Evolutionary conservation across 2,113 vertebrate genomes (phyloP).

Genomic region (Bubo bubo): DNA sequence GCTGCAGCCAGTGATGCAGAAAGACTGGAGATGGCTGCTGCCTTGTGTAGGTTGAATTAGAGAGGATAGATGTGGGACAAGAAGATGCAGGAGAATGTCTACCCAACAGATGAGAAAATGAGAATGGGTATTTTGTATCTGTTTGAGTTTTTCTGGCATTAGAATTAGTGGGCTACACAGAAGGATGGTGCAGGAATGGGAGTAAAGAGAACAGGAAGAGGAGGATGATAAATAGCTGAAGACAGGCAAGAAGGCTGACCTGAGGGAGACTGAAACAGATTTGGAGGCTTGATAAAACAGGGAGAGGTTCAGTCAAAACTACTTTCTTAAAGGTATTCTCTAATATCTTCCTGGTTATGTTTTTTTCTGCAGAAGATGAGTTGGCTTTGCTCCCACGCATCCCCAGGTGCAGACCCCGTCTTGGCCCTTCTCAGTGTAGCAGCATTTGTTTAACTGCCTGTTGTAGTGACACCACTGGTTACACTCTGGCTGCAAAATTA

Average conservation of each 20-base stretch:
- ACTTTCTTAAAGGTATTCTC: neutral
- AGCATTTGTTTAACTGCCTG: neutral
- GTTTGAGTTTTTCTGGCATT: neutral
- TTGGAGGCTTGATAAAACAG: neutral
- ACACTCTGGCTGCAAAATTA: neutral
- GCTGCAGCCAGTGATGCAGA: neutral
- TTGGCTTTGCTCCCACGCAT: neutral
- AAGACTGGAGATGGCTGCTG: neutral
- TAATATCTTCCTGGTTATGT: neutral
- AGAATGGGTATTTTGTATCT: neutral
- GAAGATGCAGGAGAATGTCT: neutral
- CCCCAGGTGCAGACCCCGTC: too few relatives aligned
- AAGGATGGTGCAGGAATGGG: neutral
- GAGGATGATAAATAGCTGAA: neutral
- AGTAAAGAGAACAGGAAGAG: neutral
- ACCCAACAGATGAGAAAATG: neutral
- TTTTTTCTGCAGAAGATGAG: neutral
- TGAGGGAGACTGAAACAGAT: neutral
- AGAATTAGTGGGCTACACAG: neutral
- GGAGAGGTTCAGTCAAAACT: neutral
- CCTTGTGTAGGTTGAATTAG: neutral
- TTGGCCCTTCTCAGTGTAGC: neutral
- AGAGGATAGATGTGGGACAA: neutral
- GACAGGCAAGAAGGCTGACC: neutral
- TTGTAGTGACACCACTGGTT: neutral